Evolutionary conservation across 2,888 invertebrate species (phyloP), one percentile per base, ranked within the genome.

Genomic region (Zele albiditarsus): DNA sequence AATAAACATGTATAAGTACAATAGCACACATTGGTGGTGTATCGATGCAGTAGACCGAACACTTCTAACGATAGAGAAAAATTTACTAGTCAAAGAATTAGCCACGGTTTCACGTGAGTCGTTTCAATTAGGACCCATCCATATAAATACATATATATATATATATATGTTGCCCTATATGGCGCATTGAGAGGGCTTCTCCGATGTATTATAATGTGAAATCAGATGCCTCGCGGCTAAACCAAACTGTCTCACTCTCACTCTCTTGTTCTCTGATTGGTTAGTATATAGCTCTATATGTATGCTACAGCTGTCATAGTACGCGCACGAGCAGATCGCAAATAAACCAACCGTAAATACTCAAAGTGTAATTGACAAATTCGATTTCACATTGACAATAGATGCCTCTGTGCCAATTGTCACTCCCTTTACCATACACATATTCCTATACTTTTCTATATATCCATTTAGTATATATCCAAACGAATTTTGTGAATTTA

Each of bases 281-380:
- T 53, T 23, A 10, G 20, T 53, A 2, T 42, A n/a, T n/a, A 38
- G 42, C 58, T 74, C 66, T 72, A 38, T 49, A 70, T 53, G 20
- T 53, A 20, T 53, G 53, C 20, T 80, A 79, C 81, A 81, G 81
- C 81, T 81, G 81, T 81, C 79, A 79, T 74, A 75, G 42, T 75
- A 67, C 67, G 71, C 73, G 69, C 69, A 68, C 53, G 53, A 53
- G 53, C 79, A 79, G 75, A 79, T 78, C 78, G 71, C 79, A 72
- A 77, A 78, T 70, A 84, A 89, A 88, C 88, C 88, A 88, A 89
- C 83, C 89, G 88, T 89, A 87, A 89, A 89, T 85, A 84, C 83
- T 76, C 74, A 82, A 79, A 82, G 84, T 85, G 86, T 88, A 89
- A 89, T 89, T 86, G 89, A 88, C 86, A 89, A 86, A 89, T 89